Evolutionary conservation across 2,113 vertebrate species (phyloP).

Genomic region (Labeo catla): DNA sequence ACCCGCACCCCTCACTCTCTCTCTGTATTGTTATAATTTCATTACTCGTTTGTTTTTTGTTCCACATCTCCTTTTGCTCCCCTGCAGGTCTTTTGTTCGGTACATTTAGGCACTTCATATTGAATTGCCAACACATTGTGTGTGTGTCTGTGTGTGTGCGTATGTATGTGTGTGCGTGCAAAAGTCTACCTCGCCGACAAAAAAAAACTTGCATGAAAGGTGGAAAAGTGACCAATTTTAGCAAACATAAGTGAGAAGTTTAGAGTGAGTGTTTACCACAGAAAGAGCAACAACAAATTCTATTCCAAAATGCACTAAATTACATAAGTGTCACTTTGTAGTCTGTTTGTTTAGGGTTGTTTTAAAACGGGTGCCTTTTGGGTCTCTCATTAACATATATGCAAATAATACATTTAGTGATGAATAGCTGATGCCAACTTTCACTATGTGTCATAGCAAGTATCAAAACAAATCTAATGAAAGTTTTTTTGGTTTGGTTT

Average conservation of each 20-base stretch:
- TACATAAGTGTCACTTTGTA: constrained; percentile 22
- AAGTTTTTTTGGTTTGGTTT: neutral
- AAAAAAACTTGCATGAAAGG: constrained; percentile 63
- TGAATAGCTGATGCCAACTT: neutral
- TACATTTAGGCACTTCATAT: constrained; percentile 78
- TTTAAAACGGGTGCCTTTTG: neutral
- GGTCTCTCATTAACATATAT: constrained; percentile 1
- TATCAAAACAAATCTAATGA: neutral
- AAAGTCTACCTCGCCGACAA: constrained; percentile 64
- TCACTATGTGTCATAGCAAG: neutral
- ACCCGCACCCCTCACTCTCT: constrained; percentile 77
- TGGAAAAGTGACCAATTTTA: constrained; percentile 58
- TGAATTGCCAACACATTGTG: constrained; percentile 67
- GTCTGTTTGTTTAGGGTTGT: constrained; percentile 14
- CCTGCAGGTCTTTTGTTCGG: constrained; percentile 79
- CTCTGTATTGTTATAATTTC: constrained; percentile 91
- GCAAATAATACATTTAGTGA: neutral
- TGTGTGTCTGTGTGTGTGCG: constrained; percentile 48
- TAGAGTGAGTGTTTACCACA: constrained; percentile 18
- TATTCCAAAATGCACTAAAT: constrained; percentile 46
- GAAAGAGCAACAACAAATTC: neutral
- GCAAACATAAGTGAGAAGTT: constrained; percentile 1
- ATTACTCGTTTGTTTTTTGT: constrained; percentile 96
- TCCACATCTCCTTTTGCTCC: constrained; percentile 85
- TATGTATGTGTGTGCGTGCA: neutral